Evolutionary conservation across 2,797 vertebrate species (phyloP), one percentile per base, ranked within the genome.

Genomic region (Chelidonichthys spinosus): DNA sequence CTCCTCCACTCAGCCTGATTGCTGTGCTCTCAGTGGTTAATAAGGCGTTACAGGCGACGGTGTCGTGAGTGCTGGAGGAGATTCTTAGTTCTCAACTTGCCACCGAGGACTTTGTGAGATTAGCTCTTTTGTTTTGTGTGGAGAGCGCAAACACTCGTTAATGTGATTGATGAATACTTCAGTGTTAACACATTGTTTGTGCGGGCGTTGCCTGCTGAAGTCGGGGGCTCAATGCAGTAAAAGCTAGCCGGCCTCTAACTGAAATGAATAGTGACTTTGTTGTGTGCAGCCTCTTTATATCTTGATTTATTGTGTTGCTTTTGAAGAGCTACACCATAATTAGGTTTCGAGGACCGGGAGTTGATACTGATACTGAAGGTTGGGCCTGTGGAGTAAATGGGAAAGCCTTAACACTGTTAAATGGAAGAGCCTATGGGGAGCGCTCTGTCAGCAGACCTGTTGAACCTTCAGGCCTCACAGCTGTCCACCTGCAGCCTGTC

Each of bases 141-240:
- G 73, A 79, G 82, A 89, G 71, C 77, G 80, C 69, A 50, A 25
- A 63, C 72, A 62, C 84, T 76, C 67, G 73, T 84, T 84, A 68
- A 73, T 80, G 86, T 72, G 73, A 81, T 5, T 78, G 66, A 90
- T 94, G 67, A 87, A 92, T 93, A 87, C 90, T 94, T 92, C 55
- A 92, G 75, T 68, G 63, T 63, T 75, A 72, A 87, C 87, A 87
- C 77, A 55, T 83, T 76, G 85, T 79, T 89, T 84, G 82, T 69
- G 70, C 47, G 55, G 52, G 60, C 33, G 73, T 42, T 75, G 58
- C 60, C 63, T 82, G 50, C 52, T 76, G 42, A 43, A 61, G 64
- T 76, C 84, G 75, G 55, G 15, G 50, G 49, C 36, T 78, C 72
- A 81, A 0, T 3, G 9, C 33, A 15, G 71, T 55, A 63, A 65